Evolutionary conservation across 92 coral and sea anemone genomes (phyloP).

Genomic region (Epizoanthus stellaris): DNA sequence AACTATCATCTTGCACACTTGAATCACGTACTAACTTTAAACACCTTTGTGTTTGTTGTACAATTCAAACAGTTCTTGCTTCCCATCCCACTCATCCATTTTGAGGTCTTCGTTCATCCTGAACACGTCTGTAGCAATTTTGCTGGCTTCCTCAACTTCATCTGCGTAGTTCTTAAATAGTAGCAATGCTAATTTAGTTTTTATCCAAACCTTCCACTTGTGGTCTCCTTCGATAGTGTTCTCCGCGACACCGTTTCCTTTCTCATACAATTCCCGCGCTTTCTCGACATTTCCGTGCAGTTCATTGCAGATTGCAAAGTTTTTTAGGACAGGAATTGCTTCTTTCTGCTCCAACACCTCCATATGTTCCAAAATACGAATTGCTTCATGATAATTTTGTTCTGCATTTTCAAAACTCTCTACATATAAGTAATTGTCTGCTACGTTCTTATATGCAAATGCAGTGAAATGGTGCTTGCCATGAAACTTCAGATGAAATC

Average conservation of each 20-base stretch:
- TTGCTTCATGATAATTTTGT: constrained; percentile 35
- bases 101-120: constrained; percentile 37
- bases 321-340: constrained; percentile 44
- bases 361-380: constrained; percentile 27
- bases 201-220: constrained; percentile 61
- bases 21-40: too few species aligned
- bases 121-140: constrained; percentile 40
- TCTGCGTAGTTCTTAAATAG: constrained; percentile 9
- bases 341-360: constrained; percentile 48
- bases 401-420: neutral
- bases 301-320: constrained; percentile 53
- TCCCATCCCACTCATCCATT: constrained; percentile 11
- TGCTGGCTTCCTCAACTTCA: constrained; percentile 14
- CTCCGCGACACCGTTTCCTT: constrained; percentile 38
- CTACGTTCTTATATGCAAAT: constrained; percentile 52
- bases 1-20: too few species aligned
- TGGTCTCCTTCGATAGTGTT: constrained; percentile 53
- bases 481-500: neutral
- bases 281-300: neutral
- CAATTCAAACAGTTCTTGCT: constrained; percentile 23
- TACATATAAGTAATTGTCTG: constrained; percentile 26
- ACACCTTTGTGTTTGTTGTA: constrained; percentile 8
- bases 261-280: constrained; percentile 36
- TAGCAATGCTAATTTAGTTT: constrained; percentile 42
- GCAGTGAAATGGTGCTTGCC: constrained; percentile 54